Percentiles rank a stretch among this genome's conserved stretches.
Evolutionary conservation across 2,797 vertebrate genomes (phyloP).

Genomic region (Tadarida brasiliensis): DNA sequence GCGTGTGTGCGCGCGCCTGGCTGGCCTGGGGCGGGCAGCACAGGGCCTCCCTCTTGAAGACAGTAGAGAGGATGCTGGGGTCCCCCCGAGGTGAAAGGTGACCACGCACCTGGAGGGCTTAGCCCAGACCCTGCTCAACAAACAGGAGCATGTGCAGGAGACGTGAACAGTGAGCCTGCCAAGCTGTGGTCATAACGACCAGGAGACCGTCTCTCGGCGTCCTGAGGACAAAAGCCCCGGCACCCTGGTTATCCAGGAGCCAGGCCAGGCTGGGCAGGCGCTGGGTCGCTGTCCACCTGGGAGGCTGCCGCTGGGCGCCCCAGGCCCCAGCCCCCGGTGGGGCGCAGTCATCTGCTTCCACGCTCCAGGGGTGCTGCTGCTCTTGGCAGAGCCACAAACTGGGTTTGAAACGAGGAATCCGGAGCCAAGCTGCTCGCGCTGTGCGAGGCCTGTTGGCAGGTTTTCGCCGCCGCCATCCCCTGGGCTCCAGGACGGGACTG

Average conservation of each 20-base stretch:
- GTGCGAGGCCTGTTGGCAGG: slow-evolving; percentile 40
- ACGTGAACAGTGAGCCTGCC: not conserved
- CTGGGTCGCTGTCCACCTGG: not conserved
- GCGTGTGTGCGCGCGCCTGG: rapidly evolving
- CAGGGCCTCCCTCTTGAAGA: too few species aligned
- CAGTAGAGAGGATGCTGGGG: not conserved
- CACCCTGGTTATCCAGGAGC: not conserved
- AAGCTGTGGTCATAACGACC: rapidly evolving
- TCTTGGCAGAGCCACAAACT: slow-evolving; percentile 73
- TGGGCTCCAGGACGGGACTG: not conserved
- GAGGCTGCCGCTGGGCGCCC: not conserved
- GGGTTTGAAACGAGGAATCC: slow-evolving; percentile 72
- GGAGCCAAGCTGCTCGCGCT: slow-evolving; percentile 60
- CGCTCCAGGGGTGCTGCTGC: slow-evolving; percentile 51
- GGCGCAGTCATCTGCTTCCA: slow-evolving; percentile 55
- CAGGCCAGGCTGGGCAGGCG: not conserved
- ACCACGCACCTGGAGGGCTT: rapidly evolving
- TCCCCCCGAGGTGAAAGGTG: not conserved
- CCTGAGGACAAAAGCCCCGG: not conserved
- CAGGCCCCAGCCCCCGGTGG: not conserved
- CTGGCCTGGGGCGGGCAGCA: not conserved
- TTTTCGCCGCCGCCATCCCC: not conserved
- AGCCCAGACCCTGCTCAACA: not conserved
- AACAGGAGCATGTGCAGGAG: rapidly evolving
- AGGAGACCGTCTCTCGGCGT: not conserved